These are phyloP conservation scores for Labeo catla DNA, from an alignment of 2,113 vertebrate genomes.

Conservation along the genomic window DNA sequence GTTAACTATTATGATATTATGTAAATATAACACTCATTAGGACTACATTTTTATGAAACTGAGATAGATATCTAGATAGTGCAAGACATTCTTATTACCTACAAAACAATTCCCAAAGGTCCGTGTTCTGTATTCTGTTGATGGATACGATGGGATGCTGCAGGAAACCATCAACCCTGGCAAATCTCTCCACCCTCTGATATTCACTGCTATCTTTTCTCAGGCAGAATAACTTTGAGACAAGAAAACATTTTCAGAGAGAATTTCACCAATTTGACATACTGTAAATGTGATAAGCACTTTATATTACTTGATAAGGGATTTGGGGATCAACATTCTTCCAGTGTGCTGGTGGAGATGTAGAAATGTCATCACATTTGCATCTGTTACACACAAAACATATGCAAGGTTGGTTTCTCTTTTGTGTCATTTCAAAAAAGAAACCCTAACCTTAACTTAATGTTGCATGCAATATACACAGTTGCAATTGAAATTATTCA, in stretches of 20 bases:
- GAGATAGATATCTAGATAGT: not conserved
- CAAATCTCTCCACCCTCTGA: constrained; percentile 76
- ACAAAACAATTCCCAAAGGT: constrained; percentile 90
- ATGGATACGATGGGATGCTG: constrained; percentile 77
- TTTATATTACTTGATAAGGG: constrained; percentile 28
- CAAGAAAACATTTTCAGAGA: not conserved
- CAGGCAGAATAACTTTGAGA: constrained; percentile 70
- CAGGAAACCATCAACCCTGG: constrained; percentile 76
- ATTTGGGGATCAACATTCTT: constrained; percentile 39
- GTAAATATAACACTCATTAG: no score
- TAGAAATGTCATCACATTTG: not conserved
- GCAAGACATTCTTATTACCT: constrained; percentile 67
- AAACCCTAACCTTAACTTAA: not conserved
- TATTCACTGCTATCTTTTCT: constrained; percentile 80
- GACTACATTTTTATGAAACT: no score
- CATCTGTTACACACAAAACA: constrained; percentile 53
- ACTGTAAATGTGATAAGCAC: not conserved
- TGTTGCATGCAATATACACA: no score
- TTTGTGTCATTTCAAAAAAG: constrained; percentile 46
- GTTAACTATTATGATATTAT: no score
- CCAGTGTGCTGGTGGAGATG: constrained; percentile 51
- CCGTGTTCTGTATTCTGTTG: constrained; percentile 87
- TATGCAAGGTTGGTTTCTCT: constrained; percentile 58
- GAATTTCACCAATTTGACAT: not conserved
- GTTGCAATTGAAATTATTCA: no score